Conservation (phyloP, 2,113 vertebrate genomes). For the Benitochromis conjunctus region DNA sequence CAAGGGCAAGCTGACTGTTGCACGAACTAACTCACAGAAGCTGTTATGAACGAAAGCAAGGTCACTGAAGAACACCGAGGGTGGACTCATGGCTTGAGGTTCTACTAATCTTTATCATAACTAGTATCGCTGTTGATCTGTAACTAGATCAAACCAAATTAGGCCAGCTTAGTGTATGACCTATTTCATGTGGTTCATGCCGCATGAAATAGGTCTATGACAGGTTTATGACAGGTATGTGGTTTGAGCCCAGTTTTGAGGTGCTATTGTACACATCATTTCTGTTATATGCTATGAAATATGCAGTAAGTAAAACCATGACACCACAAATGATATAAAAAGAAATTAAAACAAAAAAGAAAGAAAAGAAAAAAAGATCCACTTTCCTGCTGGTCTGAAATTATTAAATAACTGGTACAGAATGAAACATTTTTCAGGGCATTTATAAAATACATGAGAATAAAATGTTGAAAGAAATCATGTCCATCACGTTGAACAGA, state of each 20-base stretch:
- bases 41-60: conserved; percentile 23
- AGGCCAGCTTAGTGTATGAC: conserved; percentile 53
- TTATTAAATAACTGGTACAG: neutral
- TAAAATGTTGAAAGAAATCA: neutral
- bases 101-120: conserved; percentile 30
- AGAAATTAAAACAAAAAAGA: accelerated
- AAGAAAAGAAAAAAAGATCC: neutral
- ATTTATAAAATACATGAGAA: neutral
- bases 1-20: conserved; percentile 57
- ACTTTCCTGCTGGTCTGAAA: neutral
- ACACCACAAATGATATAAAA: neutral
- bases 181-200: conserved; percentile 42
- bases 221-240: conserved; percentile 13
- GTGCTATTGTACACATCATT: neutral
- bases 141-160: conserved; percentile 58
- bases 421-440: neutral
- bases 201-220: no score
- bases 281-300: neutral
- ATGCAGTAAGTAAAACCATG: neutral
- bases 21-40: conserved; percentile 38
- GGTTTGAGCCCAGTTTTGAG: neutral
- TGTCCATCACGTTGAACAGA: neutral
- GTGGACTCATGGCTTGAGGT: conserved; percentile 13
- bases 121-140: neutral
- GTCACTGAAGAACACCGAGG: conserved; percentile 34